Percentiles rank a stretch among this genome's conserved stretches.
phyloP scores from a whole-genome alignment of 2,888 invertebrate genomes.

The Mystacides longicornis region DNA sequence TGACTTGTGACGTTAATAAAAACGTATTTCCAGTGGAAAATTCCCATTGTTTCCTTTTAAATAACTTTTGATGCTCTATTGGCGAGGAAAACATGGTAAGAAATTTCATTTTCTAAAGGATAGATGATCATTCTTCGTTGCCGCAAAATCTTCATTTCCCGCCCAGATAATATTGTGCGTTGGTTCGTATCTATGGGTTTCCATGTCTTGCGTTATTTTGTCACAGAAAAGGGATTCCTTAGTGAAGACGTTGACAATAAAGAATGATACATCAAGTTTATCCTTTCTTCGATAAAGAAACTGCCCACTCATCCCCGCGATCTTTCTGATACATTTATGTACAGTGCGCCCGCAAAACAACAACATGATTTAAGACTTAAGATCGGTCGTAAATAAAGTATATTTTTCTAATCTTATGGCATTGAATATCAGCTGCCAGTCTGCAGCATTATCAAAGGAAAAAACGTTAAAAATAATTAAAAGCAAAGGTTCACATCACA shows the following conservation, averaged over 20 bases:
- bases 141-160: background rate
- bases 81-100: constrained; percentile 11
- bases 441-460: too few relatives aligned
- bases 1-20: constrained; percentile 13
- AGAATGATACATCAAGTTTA: constrained; percentile 26
- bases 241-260: constrained; percentile 21
- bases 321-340: background rate
- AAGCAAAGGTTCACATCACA: too few relatives aligned
- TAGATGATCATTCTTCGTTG: background rate
- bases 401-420: too few relatives aligned
- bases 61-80: constrained; percentile 13
- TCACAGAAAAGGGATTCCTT: background rate
- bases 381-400: too few relatives aligned
- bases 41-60: constrained; percentile 10
- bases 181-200: background rate
- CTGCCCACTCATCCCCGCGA: constrained; percentile 8
- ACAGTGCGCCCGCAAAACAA: background rate
- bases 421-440: too few relatives aligned
- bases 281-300: constrained; percentile 22
- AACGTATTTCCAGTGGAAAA: constrained; percentile 9
- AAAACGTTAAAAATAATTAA: too few relatives aligned
- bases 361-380: too few relatives aligned
- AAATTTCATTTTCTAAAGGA: background rate
- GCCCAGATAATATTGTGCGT: background rate
- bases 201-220: background rate